A percentile compares a stretch with the other conserved stretches of the same genome.
phyloP scores from a whole-genome alignment of 2,113 vertebrate species.

The Melanostigma gelatinosum region DNA sequence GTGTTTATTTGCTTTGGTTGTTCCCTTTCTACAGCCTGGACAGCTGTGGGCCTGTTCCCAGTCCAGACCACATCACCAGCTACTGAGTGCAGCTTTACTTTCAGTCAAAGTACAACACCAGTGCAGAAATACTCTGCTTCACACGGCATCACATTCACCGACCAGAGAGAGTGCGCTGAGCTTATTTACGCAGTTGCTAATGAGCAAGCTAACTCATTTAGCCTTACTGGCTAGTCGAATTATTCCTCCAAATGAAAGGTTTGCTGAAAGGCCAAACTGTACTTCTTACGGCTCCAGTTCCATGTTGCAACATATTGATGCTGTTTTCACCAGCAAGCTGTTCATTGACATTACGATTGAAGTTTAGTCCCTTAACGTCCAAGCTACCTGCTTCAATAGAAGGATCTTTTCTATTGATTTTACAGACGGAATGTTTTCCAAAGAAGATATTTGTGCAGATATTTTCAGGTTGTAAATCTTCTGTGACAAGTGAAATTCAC shows the following conservation, averaged over 20 bases:
- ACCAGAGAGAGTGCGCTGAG: not conserved
- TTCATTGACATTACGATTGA: not conserved
- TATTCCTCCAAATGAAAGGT: not conserved
- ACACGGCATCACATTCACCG: not conserved
- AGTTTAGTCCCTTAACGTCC: not conserved
- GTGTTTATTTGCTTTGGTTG: not conserved
- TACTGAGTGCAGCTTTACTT: no score
- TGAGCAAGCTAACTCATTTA: not conserved
- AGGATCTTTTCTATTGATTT: not conserved
- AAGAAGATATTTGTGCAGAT: not conserved
- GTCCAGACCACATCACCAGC: no score
- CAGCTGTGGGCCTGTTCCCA: not conserved
- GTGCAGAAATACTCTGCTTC: no score
- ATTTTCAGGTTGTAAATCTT: constrained; percentile 8
- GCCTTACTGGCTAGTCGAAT: not conserved
- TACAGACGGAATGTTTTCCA: not conserved
- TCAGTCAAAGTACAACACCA: no score
- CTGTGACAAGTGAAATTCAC: not conserved
- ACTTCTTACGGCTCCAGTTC: no score
- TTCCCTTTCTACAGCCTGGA: not conserved
- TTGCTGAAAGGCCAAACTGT: not conserved
- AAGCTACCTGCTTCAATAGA: not conserved
- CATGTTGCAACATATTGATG: no score
- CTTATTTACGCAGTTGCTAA: not conserved
- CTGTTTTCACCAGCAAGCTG: no score